phyloP scores from a whole-genome alignment of 2,113 vertebrate species.

The Phaetusa simplex region DNA sequence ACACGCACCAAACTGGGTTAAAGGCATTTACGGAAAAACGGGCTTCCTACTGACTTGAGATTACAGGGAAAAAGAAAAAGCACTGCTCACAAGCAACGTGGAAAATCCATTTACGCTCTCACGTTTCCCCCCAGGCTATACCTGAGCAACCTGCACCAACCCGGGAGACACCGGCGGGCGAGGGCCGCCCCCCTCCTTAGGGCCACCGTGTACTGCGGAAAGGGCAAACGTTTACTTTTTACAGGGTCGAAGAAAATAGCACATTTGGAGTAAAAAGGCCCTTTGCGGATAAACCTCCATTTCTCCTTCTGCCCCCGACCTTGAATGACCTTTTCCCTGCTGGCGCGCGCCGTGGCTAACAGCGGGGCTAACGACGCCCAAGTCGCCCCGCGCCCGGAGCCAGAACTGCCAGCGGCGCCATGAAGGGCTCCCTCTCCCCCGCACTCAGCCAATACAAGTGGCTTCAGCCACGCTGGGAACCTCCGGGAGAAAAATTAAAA shows the following conservation, averaged over 20 bases:
- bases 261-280: not conserved
- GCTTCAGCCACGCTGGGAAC: not conserved
- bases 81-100: not conserved
- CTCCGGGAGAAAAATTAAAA: not conserved
- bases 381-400: accelerated
- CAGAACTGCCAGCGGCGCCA: not conserved
- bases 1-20: not conserved
- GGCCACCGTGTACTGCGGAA: accelerated
- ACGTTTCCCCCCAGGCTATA: not conserved
- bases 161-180: too few species aligned
- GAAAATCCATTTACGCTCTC: not conserved
- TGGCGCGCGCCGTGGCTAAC: accelerated
- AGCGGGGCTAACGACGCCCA: not conserved
- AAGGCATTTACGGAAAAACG: accelerated
- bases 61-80: not conserved
- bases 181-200: accelerated
- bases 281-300: too few species aligned
- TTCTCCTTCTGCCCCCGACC: not conserved
- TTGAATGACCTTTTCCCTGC: not conserved
- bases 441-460: not conserved
- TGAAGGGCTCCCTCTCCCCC: not conserved
- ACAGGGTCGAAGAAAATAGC: not conserved
- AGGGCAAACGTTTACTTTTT: too few species aligned
- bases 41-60: not conserved
- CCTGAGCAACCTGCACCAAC: not conserved